Base-by-base conservation (phyloP, 35 echinoderm and acorn worm species). In the Anneissia japonica region DNA sequence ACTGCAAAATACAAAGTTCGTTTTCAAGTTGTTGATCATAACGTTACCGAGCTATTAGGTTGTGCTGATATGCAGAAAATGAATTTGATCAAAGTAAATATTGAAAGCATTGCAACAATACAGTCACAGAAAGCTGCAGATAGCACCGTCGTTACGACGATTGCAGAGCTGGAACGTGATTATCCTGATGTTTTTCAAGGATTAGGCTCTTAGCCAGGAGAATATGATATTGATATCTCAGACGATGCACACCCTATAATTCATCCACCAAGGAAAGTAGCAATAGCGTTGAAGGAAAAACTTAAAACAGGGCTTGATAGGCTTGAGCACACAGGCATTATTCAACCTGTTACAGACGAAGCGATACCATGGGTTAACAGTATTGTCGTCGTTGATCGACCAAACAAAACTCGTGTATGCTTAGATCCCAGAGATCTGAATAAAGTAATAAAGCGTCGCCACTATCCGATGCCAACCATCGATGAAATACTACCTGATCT, bases 371-470 rank as follows among this genome's bases (percentile, higher is more conserved):
- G 94, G 94, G 87, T 97, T 3, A 86, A 78, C 0, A 93, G 87
- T 35, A 72, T 92, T 0, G 79, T 89, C 13, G 81, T 83, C 23
- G 78, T 89, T 31, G 85, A 46, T 3, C 87, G 91, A 73, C 85
- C 86, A 74, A 86, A 77, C 16, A 90, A 97, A 72, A 19, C 90
- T 7, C 16, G 90, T 38, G 90, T 97, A n/a, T 92, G 90, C 77
- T 36, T 89, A 13, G 94, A 97, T 81, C 78, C 87, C 3, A 92
- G 74, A 83, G 94, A 97, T 39, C 76, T 90, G 10, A 92, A 97
- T 41, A 86, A 87, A 76, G 94, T 75, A 26, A 46, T 97, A n/a
- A 89, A 85, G 64, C 34, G 84, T 32, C 84, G 79, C 41, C 86
- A 90, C 74, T 90, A 87, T 29, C 84, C 90, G 10, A 92, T 92